These are phyloP conservation scores for Pseudococcus viburni DNA, from an alignment of 2,888 invertebrate genomes.

Conservation along the genomic window DNA sequence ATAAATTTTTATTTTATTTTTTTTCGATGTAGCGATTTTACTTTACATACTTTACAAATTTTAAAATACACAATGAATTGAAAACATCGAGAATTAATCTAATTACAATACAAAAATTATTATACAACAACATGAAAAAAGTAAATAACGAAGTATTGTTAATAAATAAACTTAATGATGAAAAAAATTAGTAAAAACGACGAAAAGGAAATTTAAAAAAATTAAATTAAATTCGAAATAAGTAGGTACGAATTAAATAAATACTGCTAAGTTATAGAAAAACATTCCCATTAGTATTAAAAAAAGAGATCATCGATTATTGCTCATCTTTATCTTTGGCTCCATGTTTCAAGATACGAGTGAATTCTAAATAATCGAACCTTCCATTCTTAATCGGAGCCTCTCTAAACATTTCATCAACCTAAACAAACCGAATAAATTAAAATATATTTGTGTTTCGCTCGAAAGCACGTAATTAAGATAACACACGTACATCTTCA, in stretches of 20 bases:
- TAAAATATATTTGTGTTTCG: not conserved
- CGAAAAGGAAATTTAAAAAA: no score
- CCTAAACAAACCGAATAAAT: conserved; percentile 71
- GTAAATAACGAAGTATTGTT: no score
- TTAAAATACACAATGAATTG: no score
- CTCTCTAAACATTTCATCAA: conserved; percentile 98
- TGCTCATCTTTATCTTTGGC: conserved; percentile 99
- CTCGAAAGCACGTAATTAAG: not conserved
- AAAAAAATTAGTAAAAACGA: no score
- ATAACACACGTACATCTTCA: conserved; percentile 80
- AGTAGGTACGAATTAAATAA: not conserved
- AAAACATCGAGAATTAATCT: no score
- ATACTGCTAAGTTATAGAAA: conserved; percentile 20
- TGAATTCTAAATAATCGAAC: conserved; percentile 99
- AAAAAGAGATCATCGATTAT: conserved; percentile 71
- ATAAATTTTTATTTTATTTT: no score
- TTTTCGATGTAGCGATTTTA: no score
- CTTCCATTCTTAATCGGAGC: conserved; percentile 94
- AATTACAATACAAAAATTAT: no score
- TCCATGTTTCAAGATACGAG: conserved; percentile 98
- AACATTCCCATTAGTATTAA: not conserved
- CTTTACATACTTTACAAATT: no score
- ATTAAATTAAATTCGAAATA: no score
- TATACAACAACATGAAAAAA: no score
- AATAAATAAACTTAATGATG: no score